Percentiles rank a stretch among this genome's conserved stretches.
phyloP scores from a whole-genome alignment of 2,113 vertebrate genomes.

The Danio rerio region GRCz12tu NC_133176.1:42735501-42736000 shows the following conservation, averaged over 20 bases:
- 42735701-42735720: slow-evolving; percentile 36
- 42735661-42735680: background rate
- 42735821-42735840: slow-evolving; percentile 30
- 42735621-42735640: background rate
- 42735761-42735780: slow-evolving; percentile 44
- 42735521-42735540: background rate
- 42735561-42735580: background rate
- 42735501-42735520: background rate
- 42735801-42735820: slow-evolving; percentile 38
- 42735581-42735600: background rate
- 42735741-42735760: slow-evolving; percentile 54
- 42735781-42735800: slow-evolving; percentile 44
- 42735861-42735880: slow-evolving; percentile 30
- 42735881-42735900: slow-evolving; percentile 34
- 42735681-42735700: background rate
- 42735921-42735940: slow-evolving; percentile 28
- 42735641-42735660: background rate
- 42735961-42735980: background rate
- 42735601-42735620: background rate
- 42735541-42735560: background rate
- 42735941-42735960: background rate
- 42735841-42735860: slow-evolving; percentile 22
- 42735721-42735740: slow-evolving; percentile 37
- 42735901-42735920: slow-evolving; percentile 25
- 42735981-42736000: background rate